Evolutionary conservation across 2,888 invertebrate genomes (phyloP).

Genomic region (Himalopsyche kuldschensis): DNA sequence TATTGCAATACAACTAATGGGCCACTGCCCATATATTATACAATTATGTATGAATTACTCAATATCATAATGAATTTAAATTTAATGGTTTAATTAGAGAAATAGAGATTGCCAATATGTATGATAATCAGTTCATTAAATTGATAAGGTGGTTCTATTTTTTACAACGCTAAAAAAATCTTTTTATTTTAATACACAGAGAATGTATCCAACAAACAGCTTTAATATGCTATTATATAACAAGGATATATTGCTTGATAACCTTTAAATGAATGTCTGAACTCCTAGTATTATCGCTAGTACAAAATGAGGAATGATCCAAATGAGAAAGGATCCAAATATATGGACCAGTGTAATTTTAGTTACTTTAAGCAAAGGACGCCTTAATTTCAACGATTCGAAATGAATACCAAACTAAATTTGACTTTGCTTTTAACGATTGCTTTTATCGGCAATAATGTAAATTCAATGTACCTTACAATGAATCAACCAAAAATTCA

Average conservation of each 20-base stretch:
- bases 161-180: no score
- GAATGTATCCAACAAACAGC: neutral
- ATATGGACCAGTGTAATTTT: neutral
- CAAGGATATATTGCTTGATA: neutral
- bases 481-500: conserved; percentile 19
- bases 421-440: neutral
- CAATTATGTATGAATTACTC: no score
- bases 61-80: no score
- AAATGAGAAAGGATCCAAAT: neutral
- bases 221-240: neutral
- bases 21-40: no score
- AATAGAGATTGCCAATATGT: no score
- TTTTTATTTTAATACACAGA: no score
- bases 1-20: no score
- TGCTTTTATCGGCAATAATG: neutral
- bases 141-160: no score
- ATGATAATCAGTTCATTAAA: no score
- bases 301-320: no score
- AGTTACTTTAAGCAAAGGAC: neutral
- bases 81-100: no score
- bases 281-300: neutral
- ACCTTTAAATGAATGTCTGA: neutral
- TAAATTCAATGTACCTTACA: neutral
- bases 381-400: neutral
- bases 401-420: neutral